Percentiles rank a stretch among this genome's conserved stretches.
phyloP scores from a whole-genome alignment of 2,797 vertebrate species.

The Ataeniobius toweri region DNA sequence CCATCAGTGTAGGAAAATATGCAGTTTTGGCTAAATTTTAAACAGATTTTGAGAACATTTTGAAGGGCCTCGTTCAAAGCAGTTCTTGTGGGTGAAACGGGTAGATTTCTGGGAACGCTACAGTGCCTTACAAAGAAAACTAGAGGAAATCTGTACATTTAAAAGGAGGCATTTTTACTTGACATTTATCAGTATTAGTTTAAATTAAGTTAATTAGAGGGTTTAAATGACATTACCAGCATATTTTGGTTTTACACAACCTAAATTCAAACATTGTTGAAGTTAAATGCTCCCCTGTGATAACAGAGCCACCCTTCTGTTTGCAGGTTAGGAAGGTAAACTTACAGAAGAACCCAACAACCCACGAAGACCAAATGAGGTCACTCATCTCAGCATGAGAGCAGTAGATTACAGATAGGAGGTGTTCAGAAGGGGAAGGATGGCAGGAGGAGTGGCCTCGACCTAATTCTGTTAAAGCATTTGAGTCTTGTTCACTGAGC shows the following conservation, averaged over 20 bases:
- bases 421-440: slow-evolving; percentile 68
- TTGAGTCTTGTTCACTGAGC: slow-evolving; percentile 75
- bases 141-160: too few relatives aligned
- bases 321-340: not conserved
- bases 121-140: too few relatives aligned
- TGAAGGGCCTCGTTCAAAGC: too few relatives aligned
- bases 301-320: not conserved
- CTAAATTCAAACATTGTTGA: not conserved
- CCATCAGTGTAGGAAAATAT: too few relatives aligned
- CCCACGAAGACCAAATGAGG: slow-evolving; percentile 66
- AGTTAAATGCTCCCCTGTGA: slow-evolving; percentile 2
- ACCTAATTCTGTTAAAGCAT: slow-evolving; percentile 78
- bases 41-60: too few relatives aligned
- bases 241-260: not conserved
- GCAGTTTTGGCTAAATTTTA: too few relatives aligned
- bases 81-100: too few relatives aligned
- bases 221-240: not conserved
- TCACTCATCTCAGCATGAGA: slow-evolving; percentile 50
- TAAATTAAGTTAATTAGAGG: not conserved
- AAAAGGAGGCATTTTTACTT: too few relatives aligned
- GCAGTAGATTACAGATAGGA: slow-evolving; percentile 66
- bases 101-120: too few relatives aligned
- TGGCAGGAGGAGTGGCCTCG: slow-evolving; percentile 50
- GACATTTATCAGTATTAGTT: too few relatives aligned
- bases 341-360: slow-evolving; percentile 33